Evolutionary conservation across 1,140 invertebrate species (phyloP).

Genomic region (Cydia splendana): DNA sequence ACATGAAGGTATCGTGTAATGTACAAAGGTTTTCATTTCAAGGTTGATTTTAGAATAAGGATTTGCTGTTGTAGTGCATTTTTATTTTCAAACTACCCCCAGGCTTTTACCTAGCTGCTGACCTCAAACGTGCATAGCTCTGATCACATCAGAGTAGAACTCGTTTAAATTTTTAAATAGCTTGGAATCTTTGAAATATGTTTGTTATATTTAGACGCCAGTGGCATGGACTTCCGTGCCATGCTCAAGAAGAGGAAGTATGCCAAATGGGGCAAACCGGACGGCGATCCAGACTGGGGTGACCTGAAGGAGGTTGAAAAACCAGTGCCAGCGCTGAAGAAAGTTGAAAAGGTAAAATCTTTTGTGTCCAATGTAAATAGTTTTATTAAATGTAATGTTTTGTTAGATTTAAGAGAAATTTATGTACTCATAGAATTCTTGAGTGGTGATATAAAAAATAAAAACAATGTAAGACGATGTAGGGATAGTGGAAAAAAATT

Average conservation of each 20-base stretch:
- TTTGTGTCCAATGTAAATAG: background rate
- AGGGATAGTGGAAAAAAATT: constrained; percentile 31
- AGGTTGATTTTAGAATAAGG: too few species aligned
- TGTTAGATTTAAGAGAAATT: background rate
- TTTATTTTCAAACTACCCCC: too few species aligned
- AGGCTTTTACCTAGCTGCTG: too few species aligned
- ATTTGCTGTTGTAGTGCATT: too few species aligned
- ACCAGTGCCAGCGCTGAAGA: constrained; percentile 90
- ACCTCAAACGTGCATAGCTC: too few species aligned
- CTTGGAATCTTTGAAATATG: background rate
- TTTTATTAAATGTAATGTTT: background rate
- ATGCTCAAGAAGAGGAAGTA: constrained; percentile 98
- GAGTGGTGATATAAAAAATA: constrained; percentile 64
- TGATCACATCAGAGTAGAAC: too few species aligned
- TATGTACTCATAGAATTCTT: constrained; percentile 18
- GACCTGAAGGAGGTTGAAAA: constrained; percentile 96
- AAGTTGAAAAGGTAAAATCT: constrained; percentile 92
- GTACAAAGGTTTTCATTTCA: too few species aligned
- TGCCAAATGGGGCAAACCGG: constrained; percentile 94
- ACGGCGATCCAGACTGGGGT: constrained; percentile 94
- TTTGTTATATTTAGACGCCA: constrained; percentile 85
- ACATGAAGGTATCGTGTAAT: background rate
- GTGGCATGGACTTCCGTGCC: constrained; percentile 98
- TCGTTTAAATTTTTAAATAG: too few species aligned
- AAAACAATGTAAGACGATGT: constrained; percentile 37